Conservation (phyloP, 2,888 invertebrate genomes). For the Andrena flavipes region DNA sequence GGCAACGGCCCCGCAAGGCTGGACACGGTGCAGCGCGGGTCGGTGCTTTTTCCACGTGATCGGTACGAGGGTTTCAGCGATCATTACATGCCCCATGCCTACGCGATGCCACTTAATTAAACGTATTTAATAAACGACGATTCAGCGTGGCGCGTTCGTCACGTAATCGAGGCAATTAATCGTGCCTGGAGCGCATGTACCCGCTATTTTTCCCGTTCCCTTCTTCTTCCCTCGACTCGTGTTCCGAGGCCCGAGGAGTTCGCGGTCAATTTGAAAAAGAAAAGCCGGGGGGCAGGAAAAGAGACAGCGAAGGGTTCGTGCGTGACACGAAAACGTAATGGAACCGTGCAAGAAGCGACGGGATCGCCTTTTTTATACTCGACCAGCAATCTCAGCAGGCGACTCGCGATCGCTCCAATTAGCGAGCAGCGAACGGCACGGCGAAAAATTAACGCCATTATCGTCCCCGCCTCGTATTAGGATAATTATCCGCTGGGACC, state of each 20-base stretch:
- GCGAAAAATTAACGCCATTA: conserved; percentile 20
- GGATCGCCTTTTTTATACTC: background rate
- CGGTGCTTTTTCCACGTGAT: conserved; percentile 30
- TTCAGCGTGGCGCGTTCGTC: conserved; percentile 55
- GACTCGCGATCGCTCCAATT: conserved; percentile 20
- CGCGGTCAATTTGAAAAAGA: background rate
- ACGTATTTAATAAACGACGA: conserved; percentile 67
- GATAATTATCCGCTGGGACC: conserved; percentile 16
- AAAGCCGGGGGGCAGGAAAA: background rate
- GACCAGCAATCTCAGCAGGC: background rate
- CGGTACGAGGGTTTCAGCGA: conserved; percentile 49
- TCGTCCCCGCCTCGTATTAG: conserved; percentile 8
- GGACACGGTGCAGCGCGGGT: conserved; percentile 18
- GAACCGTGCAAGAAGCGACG: conserved; percentile 7
- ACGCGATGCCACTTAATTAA: conserved; percentile 65
- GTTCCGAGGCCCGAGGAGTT: background rate
- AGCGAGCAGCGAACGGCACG: background rate
- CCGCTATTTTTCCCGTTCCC: conserved; percentile 12
- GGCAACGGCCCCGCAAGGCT: conserved; percentile 16
- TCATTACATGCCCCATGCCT: conserved; percentile 60
- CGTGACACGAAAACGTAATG: conserved; percentile 22
- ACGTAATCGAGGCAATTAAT: conserved; percentile 70
- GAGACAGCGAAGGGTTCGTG: background rate
- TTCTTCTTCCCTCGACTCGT: background rate
- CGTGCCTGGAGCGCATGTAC: conserved; percentile 50